Evolutionary conservation across 1,140 invertebrate species (phyloP), one percentile per base, ranked within the genome.

Genomic region (Drosophila lacteicornis): DNA sequence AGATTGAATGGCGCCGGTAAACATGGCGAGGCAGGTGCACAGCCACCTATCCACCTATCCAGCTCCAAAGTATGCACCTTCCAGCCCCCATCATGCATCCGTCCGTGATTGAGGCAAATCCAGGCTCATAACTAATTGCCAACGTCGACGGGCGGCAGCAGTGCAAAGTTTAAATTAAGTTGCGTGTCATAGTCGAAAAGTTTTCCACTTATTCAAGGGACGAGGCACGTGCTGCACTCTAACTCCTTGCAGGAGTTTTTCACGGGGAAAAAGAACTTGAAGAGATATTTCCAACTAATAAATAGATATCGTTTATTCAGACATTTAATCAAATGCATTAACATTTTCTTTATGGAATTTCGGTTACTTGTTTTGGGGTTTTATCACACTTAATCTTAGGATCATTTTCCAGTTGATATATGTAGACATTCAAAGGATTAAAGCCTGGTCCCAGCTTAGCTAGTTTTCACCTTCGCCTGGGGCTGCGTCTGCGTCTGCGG

Each of bases 121-220:
- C 71, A 40, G 57, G 81, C 62, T 83, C 66, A 84, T 84, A 84
- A 84, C 81, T 84, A 84, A 84, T 84, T 84, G 82, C 81, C 71
- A 65, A 59, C 66, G 68, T 45, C 71, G 61, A 49, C 46, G 36
- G 71, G 56, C 30, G 36, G 56, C 65, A 42, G 67, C 6, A 30
- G 27, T 75, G 73, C 51, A 84, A 84, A 80, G 73, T 84, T 84
- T 84, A 84, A 84, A 84, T 84, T 84, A 84, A 84, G 81, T 84
- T 84, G 81, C 77, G 81, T 84, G 81, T 84, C 81, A 84, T 84
- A 84, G 81, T 74, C 81, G 62, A 74, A 83, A 84, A 84, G 81
- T 84, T 84, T 80, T 66, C 63, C 61, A 76, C 74, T 76, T 76
- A 76, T 67, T 76, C 61, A 76, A 75, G 60, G 43, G 42, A 30